Evolutionary conservation across 2,888 invertebrate species (phyloP), one percentile per base, ranked within the genome.

Genomic region (Sphaerophoria rueppellii): DNA sequence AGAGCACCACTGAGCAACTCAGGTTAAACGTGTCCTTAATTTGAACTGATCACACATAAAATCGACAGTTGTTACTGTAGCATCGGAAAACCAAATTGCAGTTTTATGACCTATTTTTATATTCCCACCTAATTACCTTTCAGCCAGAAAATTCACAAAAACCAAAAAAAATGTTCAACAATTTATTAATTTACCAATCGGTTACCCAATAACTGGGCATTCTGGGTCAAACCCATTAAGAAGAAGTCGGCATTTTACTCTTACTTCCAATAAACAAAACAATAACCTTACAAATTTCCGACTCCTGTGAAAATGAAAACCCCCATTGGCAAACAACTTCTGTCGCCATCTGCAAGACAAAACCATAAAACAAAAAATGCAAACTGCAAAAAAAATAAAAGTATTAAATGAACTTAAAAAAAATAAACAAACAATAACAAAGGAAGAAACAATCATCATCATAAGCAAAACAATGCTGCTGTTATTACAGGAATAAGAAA

Each of bases 151-250:
- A 43, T 43, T 43, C 9, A 43, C 7, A 2, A 43, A 43, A 43
- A 48, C 3, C 12, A 48, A 48, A 48, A 14, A 48, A 6, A n/a
- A 24, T 16, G 16, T 16, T 52, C 52, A 52, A 14, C 50, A 50
- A 50, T 50, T 52, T 9, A 6, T 24, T 52, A 48, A 48, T 24
- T 24, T 24, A 1, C 24, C 24, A 52, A 14, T 4, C 14, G n/a
- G 48, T 4, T 48, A 3, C 14, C 16, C 14, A 52, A 46, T 37
- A 55, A 57, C 57, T 5, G 14, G n/a, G 24, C 43, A 70, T 70
- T 70, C 57, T 79, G 60, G 75, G 76, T 76, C 81, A 70, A 65
- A 76, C 75, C 48, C 70, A 63, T 71, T 81, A 75, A 61, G n/a
- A 67, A 24, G 52, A 12, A 4, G 24, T 65, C 40, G n/a, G 32